Evolutionary conservation across 2,113 vertebrate species (phyloP), one percentile per base, ranked within the genome.

Genomic region (Chlorodrepanis virens): DNA sequence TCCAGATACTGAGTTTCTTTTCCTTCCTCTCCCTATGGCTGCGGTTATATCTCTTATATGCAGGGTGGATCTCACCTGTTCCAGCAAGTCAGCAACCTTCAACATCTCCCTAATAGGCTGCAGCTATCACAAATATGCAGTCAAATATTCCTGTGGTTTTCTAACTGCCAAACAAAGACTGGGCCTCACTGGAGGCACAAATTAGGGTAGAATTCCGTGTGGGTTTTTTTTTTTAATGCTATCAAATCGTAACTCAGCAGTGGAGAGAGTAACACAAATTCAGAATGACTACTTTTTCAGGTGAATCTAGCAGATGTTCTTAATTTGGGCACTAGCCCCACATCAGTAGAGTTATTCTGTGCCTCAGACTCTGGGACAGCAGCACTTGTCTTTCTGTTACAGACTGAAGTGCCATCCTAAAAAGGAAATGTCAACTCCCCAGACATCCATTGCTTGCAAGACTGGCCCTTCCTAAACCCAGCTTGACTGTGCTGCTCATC

Each of bases 91-190:
- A 90, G 42, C 24, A 83, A 44, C 18, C 21, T 82, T 87, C 67
- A 87, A 27, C 42, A 65, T 39, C 29, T 56, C 40, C 45, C 54
- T 87, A 76, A 64, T 20, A 84, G n/a, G 25, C 40, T 83, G 37
- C 50, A 83, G 50, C 45, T 91, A 75, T 93, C 84, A 84, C 77
- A 87, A 95, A 82, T 85, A 87, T 82, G 83, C 70, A 91, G 53
- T n/a, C 72, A 87, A 89, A 82, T 65, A 96, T 94, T 87, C 89
- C 67, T 80, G 78, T 74, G 91, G 74, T 54, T 96, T 95, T 91
- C 54, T 28, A 61, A 33, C 40, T 53, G 39, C 76, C 78, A 69
- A 28, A n/a, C 31, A 85, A 88, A 94, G 42, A 69, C 33, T 65
- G 10, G 16, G 39, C 14, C 54, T 91, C 40, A 23, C 29, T 54